Percentiles rank a stretch among this genome's conserved stretches.
These are phyloP conservation scores for Patagioenas fasciata DNA, from an alignment of 2,113 vertebrate species.

Conservation along the genomic window DNA sequence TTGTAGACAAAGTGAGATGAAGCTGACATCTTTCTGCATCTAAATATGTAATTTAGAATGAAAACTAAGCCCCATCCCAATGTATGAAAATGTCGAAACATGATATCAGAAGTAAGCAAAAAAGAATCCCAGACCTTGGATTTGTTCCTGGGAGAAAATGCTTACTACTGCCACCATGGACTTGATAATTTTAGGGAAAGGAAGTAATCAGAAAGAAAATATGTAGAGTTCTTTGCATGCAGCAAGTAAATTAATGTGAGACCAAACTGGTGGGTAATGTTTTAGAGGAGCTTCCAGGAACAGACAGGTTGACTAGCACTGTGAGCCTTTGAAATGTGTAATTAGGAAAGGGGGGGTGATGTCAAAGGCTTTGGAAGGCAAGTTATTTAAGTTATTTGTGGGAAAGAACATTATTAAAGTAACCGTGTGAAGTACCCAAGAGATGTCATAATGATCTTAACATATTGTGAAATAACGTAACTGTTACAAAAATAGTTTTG, in stretches of 20 bases:
- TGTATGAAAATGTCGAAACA: not conserved
- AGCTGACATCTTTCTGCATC: not conserved
- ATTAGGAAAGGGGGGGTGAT: fast-evolving
- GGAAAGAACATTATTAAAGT: not conserved
- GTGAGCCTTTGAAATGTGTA: not conserved
- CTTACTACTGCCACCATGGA: not conserved
- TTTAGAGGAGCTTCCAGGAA: not conserved
- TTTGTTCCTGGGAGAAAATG: not conserved
- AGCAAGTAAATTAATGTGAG: not conserved
- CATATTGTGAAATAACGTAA: not conserved
- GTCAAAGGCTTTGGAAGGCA: too few relatives aligned
- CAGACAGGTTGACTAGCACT: fast-evolving
- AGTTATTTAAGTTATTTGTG: not conserved
- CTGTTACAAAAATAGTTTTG: not conserved
- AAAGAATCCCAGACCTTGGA: not conserved
- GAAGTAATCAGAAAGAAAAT: not conserved
- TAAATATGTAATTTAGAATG: not conserved
- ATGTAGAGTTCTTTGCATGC: not conserved
- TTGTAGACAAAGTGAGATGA: not conserved
- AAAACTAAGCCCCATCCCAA: not conserved
- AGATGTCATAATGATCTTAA: not conserved
- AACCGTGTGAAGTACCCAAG: not conserved
- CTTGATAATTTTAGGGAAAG: not conserved
- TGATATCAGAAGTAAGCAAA: not conserved
- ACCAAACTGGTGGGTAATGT: not conserved